These are phyloP conservation scores for Staurois parvus DNA, from an alignment of 2,797 vertebrate genomes.

Conservation along the genomic window DNA sequence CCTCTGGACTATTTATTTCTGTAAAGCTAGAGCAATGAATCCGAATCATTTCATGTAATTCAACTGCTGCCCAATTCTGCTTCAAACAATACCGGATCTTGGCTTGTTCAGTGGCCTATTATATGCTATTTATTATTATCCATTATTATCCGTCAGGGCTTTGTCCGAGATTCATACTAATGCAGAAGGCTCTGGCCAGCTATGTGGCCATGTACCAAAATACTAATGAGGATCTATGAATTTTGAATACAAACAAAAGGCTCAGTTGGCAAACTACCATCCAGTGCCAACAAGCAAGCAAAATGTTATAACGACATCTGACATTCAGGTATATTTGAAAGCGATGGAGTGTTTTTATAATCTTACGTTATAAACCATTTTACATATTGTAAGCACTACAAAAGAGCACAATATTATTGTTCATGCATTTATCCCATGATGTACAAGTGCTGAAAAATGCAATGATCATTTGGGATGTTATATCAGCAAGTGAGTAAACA, in stretches of 20 bases:
- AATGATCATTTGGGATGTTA: slow-evolving; percentile 40
- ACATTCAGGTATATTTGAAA: slow-evolving; percentile 4
- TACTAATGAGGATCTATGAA: slow-evolving; percentile 26
- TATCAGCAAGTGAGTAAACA: slow-evolving; percentile 29
- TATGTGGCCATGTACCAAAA: slow-evolving; percentile 15
- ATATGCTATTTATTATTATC: slow-evolving; percentile 11
- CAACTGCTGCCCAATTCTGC: slow-evolving; percentile 23
- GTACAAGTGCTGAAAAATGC: slow-evolving; percentile 15
- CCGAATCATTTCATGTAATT: slow-evolving; percentile 2
- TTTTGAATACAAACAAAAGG: slow-evolving; percentile 34
- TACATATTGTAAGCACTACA: slow-evolving; percentile 16
- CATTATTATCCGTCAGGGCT: slow-evolving; percentile 9
- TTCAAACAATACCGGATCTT: slow-evolving; percentile 22
- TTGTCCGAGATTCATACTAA: slow-evolving; percentile 22
- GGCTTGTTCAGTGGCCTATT: background rate
- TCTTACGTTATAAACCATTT: slow-evolving; percentile 9
- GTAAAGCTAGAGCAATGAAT: background rate
- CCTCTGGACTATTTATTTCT: slow-evolving; percentile 10
- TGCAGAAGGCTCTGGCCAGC: slow-evolving; percentile 15
- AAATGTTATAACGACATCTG: slow-evolving; percentile 9
- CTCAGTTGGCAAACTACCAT: slow-evolving; percentile 16
- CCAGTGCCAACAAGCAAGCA: background rate
- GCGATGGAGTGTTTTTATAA: background rate
- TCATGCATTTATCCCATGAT: slow-evolving; percentile 19
- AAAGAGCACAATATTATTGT: slow-evolving; percentile 31